These are phyloP conservation scores for Vidua macroura DNA, from an alignment of 2,113 vertebrate species.

Conservation along the genomic window DNA sequence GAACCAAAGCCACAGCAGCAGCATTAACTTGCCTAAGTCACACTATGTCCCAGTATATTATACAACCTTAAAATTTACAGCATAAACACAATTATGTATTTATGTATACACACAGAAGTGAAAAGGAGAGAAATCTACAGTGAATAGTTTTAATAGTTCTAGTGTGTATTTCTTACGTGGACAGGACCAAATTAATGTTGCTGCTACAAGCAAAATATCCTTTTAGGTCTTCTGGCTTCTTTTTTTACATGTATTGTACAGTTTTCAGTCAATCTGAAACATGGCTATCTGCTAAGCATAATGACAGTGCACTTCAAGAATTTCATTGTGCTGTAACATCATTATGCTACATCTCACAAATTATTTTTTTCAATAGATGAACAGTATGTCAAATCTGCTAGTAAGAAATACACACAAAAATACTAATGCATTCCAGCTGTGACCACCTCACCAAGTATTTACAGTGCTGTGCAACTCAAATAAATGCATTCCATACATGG, in stretches of 20 bases:
- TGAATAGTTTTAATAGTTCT: neutral
- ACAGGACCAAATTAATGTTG: neutral
- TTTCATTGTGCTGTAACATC: neutral
- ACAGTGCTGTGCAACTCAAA: neutral
- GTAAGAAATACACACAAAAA: neutral
- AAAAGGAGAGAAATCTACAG: neutral
- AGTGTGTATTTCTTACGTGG: fast-evolving
- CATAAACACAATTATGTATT: neutral
- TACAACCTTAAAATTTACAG: neutral
- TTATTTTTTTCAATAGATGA: neutral
- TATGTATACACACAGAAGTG: fast-evolving
- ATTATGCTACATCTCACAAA: neutral
- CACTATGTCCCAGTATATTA: neutral
- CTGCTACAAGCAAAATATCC: neutral
- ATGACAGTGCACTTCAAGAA: neutral
- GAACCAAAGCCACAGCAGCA: neutral
- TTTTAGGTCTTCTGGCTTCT: neutral
- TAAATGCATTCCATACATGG: neutral
- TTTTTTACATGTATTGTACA: neutral
- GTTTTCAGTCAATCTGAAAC: neutral
- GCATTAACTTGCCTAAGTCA: neutral
- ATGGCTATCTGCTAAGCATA: neutral
- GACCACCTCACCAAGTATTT: neutral
- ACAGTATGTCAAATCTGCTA: neutral
- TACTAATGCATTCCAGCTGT: neutral